phyloP scores from a whole-genome alignment of 2,888 invertebrate genomes.

The Odontocolon sp. region DNA sequence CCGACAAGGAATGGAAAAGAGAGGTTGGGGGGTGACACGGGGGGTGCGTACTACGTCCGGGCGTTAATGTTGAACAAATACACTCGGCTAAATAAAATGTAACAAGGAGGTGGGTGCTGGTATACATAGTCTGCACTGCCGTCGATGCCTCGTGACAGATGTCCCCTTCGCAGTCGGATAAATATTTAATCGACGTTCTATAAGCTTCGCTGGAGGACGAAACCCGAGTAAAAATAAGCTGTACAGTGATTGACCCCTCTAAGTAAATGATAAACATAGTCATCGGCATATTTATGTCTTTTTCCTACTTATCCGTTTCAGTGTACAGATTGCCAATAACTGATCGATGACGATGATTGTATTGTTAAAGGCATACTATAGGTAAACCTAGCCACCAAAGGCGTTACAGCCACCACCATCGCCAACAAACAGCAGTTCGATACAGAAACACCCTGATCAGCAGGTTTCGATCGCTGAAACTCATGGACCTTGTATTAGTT shows the following conservation, averaged over 20 bases:
- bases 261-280: too few relatives aligned
- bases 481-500: slow-evolving; percentile 9
- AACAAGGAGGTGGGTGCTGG: slow-evolving; percentile 68
- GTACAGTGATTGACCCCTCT: too few relatives aligned
- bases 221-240: slow-evolving; percentile 25
- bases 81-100: slow-evolving; percentile 76
- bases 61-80: slow-evolving; percentile 80
- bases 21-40: too few relatives aligned
- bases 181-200: slow-evolving; percentile 78
- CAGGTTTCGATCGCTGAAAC: slow-evolving; percentile 14
- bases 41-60: slow-evolving; percentile 44
- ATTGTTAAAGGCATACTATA: too few relatives aligned
- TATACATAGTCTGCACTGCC: slow-evolving; percentile 9
- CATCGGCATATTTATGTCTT: too few relatives aligned
- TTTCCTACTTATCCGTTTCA: too few relatives aligned
- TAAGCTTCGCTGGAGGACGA: slow-evolving; percentile 51
- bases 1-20: slow-evolving; percentile 33
- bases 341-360: too few relatives aligned
- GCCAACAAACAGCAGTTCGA: not conserved
- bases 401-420: slow-evolving; percentile 18
- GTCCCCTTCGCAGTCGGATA: slow-evolving; percentile 76
- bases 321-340: too few relatives aligned
- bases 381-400: slow-evolving; percentile 1
- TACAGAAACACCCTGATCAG: not conserved
- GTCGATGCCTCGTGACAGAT: slow-evolving; percentile 72